Conservation (phyloP, 2,797 vertebrate species). For the Numenius phaeopus region DNA sequence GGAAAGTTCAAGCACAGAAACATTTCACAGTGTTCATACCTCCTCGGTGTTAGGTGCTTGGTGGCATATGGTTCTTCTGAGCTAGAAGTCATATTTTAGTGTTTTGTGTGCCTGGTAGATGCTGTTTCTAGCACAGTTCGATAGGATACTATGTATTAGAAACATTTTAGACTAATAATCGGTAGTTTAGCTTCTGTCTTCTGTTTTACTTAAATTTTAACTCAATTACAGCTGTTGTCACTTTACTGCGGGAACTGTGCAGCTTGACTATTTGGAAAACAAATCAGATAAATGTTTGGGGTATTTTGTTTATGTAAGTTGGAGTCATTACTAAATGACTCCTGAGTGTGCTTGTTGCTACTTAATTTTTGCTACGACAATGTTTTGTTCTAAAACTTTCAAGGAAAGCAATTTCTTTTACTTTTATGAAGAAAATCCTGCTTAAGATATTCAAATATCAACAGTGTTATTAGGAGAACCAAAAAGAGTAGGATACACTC, state of each 20-base stretch:
- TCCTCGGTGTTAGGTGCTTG: accelerated
- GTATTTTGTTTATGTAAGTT: not conserved
- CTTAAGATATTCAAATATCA: not conserved
- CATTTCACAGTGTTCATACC: accelerated
- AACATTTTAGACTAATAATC: not conserved
- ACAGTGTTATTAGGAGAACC: not conserved
- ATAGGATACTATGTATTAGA: not conserved
- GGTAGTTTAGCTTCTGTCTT: not conserved
- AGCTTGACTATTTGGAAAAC: not conserved
- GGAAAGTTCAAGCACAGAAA: not conserved
- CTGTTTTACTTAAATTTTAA: not conserved
- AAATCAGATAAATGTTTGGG: not conserved
- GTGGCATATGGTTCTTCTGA: not conserved
- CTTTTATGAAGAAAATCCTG: not conserved
- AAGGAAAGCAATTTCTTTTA: not conserved
- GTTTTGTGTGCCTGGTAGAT: not conserved
- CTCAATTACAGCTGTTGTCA: not conserved
- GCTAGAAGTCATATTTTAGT: not conserved
- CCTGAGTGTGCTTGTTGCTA: not conserved
- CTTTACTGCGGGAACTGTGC: not conserved
- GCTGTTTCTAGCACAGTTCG: not conserved
- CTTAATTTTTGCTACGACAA: not conserved
- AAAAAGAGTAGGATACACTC: not conserved
- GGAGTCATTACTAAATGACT: not conserved
- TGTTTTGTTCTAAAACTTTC: not conserved